Conservation (phyloP, 2,113 vertebrate genomes). For the Hippocampus barbouri region DNA sequence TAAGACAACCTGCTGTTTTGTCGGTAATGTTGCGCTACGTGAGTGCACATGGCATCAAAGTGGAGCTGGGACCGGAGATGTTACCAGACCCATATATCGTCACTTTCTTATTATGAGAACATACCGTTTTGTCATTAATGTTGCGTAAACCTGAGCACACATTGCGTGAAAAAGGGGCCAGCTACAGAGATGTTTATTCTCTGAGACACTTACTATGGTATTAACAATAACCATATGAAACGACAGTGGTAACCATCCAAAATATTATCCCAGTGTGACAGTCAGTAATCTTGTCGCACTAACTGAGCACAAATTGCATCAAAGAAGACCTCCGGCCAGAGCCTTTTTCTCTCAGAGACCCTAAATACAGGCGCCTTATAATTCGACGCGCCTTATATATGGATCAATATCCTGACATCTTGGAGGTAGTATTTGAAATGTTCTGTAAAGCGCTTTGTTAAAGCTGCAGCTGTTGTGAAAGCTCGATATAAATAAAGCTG, state of each 20-base stretch:
- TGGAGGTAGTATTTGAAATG: too few relatives aligned
- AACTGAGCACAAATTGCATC: neutral
- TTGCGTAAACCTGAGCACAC: neutral
- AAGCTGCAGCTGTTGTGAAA: too few relatives aligned
- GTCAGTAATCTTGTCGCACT: too few relatives aligned
- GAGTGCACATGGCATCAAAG: neutral
- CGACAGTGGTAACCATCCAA: too few relatives aligned
- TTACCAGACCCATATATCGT: neutral
- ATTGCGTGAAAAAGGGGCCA: neutral
- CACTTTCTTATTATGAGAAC: too few relatives aligned
- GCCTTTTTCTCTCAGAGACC: neutral
- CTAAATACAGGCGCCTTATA: neutral
- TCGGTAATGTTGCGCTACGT: neutral
- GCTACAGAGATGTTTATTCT: neutral
- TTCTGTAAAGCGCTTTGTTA: too few relatives aligned
- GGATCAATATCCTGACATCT: too few relatives aligned
- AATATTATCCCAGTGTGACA: too few relatives aligned
- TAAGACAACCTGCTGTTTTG: neutral
- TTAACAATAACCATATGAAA: too few relatives aligned
- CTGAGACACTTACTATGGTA: neutral
- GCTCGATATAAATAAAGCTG: too few relatives aligned
- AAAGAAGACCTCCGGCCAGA: neutral
- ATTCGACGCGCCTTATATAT: too few relatives aligned
- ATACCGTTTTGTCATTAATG: too few relatives aligned
- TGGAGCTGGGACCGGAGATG: neutral